Evolutionary conservation across 2,888 invertebrate species (phyloP), one percentile per base, ranked within the genome.

Genomic region (Dasypolia templi): DNA sequence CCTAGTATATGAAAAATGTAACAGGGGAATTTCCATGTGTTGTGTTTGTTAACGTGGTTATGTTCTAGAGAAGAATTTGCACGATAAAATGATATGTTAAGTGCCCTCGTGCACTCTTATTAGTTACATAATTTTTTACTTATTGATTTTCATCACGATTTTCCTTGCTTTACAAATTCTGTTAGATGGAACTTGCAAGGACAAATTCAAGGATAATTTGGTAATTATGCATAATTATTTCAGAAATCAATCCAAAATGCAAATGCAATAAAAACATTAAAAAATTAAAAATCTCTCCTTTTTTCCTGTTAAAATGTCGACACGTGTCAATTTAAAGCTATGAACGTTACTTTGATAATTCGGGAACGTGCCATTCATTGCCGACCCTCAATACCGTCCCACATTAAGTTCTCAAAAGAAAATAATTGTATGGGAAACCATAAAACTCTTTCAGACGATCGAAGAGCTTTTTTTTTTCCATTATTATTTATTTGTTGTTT

Each of bases 351-450:
- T 42, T 73, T 49, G 11, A 32, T 39, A 73, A 49, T 73, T 39
- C 19, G 0, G n/a, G 46, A 56, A 73, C 73, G 58, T 73, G n/a
- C 39, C 53, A 53, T 19, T 53, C 1, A 19, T 71, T 22, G 17
- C 29, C 26, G 2, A 7, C 1, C 22, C 44, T 71, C 17, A 35
- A 71, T 44, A 44, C 42, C 14, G 3, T 42, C 2, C 19, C 22
- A 19, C 0, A 39, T 32, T 22, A 4, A 69, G 1, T 51, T 49
- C 29, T 42, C 14, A 71, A 55, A 49, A 14, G n/a, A 72, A 46
- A 56, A 58, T 17, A 22, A n/a, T 53, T 51, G 4, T 69, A 42
- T 29, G 1, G 4, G 12, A 29, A 5, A 32, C n/a, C 19, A 7
- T 19, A 12, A n/a, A n/a, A 32, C 2, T 63, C 29, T 17, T 62